A percentile compares a stretch with the other conserved stretches of the same genome.
Evolutionary conservation across 2,888 invertebrate species (phyloP).

Genomic region (Cerceris rybyensis): DNA sequence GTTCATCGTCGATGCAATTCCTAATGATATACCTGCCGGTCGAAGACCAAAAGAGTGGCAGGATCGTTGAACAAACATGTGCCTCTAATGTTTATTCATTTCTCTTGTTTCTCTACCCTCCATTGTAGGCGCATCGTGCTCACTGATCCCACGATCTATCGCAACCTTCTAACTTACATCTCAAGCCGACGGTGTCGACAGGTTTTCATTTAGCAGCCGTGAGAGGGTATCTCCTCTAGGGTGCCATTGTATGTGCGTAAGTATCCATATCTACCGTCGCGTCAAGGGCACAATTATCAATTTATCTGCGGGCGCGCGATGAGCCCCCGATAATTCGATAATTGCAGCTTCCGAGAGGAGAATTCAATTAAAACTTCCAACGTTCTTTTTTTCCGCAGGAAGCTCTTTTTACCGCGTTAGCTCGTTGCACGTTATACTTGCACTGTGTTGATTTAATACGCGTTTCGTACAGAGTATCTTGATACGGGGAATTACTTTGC

Average conservation of each 20-base stretch:
- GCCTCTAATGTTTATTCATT: constrained; percentile 62
- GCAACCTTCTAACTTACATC: constrained; percentile 50
- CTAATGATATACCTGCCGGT: constrained; percentile 40
- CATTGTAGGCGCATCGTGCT: constrained; percentile 41
- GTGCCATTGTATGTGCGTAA: constrained; percentile 45
- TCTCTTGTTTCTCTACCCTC: constrained; percentile 32
- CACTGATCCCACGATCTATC: constrained; percentile 61
- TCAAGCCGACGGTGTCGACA: constrained; percentile 39
- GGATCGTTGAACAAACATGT: constrained; percentile 46
- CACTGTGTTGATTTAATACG: too few relatives aligned
- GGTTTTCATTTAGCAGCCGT: constrained; percentile 56
- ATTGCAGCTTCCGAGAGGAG: constrained; percentile 33
- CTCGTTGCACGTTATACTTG: neutral
- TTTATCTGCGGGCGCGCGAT: constrained; percentile 42
- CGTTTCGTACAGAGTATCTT: too few relatives aligned
- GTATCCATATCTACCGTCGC: constrained; percentile 1
- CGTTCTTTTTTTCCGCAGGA: neutral
- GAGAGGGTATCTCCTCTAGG: constrained; percentile 49
- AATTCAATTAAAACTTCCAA: constrained; percentile 25
- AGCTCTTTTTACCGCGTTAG: too few relatives aligned
- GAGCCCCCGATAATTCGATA: constrained; percentile 38
- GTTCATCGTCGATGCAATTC: constrained; percentile 8
- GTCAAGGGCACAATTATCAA: constrained; percentile 51
- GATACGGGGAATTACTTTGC: too few relatives aligned
- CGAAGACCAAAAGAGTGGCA: constrained; percentile 33